Evolutionary conservation across 2,888 invertebrate genomes (phyloP), one percentile per base, ranked within the genome.

Genomic region (Cantharis rustica): DNA sequence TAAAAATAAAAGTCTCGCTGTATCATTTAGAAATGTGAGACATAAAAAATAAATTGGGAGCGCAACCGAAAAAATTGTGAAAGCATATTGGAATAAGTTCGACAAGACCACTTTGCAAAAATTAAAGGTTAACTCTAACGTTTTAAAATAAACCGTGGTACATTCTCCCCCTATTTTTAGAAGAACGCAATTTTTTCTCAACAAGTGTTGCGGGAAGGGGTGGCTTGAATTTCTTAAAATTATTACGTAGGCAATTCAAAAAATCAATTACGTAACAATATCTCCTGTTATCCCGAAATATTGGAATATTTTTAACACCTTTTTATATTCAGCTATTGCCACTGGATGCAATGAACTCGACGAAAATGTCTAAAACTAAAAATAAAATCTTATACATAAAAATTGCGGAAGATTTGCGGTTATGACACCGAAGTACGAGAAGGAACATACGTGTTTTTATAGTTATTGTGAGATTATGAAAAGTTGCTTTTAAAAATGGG

Each of bases 401-500:
- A 69, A 74, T 70, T 69, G 70, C 63, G 64, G 66, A 69, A 66
- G 66, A 70, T n/a, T n/a, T 71, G 68, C 63, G 66, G 71, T 73
- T 68, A 76, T 76, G 76, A 76, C 73, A 73, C 61, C 61, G 27
- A 47, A 13, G 47, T 47, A 47, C n/a, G n/a, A 66, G 47, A 20
- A 47, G 15, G 61, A 71, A 66, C 68, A 20, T 17, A 16, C n/a
- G 47, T 61, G 66, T 47, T 75, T 75, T 64, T 27, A 15, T 66
- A 71, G 23, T 72, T 47, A 71, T 10, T 27, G 47, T n/a, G n/a
- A 47, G 47, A n/a, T 47, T 47, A 47, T 47, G 47, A 47, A 47
- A 47, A 47, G 47, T 47, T 47, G n/a, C 47, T 47, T n/a, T 13
- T 72, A 72, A 91, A 89, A 87, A 94, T 94, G 94, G 94, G 94